These are phyloP conservation scores for Odontomyia ornata DNA, from an alignment of 2,888 invertebrate genomes.

Conservation along the genomic window DNA sequence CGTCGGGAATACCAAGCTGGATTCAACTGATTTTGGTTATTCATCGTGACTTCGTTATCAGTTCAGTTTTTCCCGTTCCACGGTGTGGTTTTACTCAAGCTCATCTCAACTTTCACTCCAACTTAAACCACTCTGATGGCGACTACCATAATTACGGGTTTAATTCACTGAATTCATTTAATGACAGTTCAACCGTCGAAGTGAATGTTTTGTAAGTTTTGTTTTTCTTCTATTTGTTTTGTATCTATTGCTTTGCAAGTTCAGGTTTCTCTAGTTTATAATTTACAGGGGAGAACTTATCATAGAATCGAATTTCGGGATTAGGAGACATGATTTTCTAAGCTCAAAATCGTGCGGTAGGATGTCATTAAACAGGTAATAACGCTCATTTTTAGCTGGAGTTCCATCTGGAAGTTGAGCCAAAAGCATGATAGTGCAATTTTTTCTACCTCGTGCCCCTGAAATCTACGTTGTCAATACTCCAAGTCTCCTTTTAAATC, in stretches of 20 bases:
- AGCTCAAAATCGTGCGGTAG: conserved; percentile 83
- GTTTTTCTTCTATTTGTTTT: too few relatives aligned
- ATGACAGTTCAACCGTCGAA: too few relatives aligned
- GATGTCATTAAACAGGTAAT: conserved; percentile 81
- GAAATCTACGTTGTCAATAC: conserved; percentile 68
- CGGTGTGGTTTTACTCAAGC: too few relatives aligned
- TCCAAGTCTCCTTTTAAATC: conserved; percentile 74
- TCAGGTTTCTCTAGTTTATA: conserved; percentile 67
- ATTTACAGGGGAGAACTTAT: conserved; percentile 80
- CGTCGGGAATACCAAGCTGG: too few relatives aligned
- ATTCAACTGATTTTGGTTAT: too few relatives aligned
- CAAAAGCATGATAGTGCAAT: conserved; percentile 72
- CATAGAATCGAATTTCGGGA: conserved; percentile 85
- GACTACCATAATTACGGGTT: too few relatives aligned
- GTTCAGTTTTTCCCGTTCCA: too few relatives aligned
- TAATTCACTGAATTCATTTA: too few relatives aligned
- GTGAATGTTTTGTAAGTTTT: too few relatives aligned
- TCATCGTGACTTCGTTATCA: too few relatives aligned
- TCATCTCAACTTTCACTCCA: too few relatives aligned
- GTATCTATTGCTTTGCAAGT: conserved; percentile 44
- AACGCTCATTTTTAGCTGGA: conserved; percentile 72
- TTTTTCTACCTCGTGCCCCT: conserved; percentile 67
- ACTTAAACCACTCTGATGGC: too few relatives aligned
- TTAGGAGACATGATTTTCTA: conserved; percentile 81
- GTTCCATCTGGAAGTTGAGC: conserved; percentile 73